Base-by-base conservation (phyloP, 2,888 invertebrate genomes). In the Megaustenia siamemsis region DNA sequence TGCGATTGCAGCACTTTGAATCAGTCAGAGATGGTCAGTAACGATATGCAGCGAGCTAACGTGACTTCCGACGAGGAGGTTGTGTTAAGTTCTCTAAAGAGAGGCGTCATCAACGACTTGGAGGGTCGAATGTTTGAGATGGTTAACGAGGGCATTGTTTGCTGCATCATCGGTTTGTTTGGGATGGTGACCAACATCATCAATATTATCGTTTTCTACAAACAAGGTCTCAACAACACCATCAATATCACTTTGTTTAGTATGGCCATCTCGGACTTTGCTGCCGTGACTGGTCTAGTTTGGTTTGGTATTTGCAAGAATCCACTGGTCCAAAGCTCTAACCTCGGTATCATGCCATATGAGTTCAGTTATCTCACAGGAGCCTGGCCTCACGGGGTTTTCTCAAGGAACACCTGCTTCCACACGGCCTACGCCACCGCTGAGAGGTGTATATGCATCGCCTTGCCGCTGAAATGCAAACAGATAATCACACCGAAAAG, bases 301-400 rank as follows among this genome's bases (percentile, higher is more conserved):
- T 76, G 76, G 76, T 76, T 76, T 49, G 76, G 76, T 56, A 21
- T 76, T 56, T 76, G 76, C 35, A 76, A 76, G 35, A 76, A 76
- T 24, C 76, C 76, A 5, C 24, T 76, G 35, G 53, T 76, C 18
- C 53, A 56, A 18, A 56, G 15, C 28, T 76, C 76, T 10, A 38
- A 76, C 35, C 35, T 76, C 12, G 21, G 56, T 5, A 21, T 76
- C 12, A 56, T 76, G 56, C 53, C 76, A 38, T 1, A 3, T 8
- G 76, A 76, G 21, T 76, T 76, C 15, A 76, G 56, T 38, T 76
- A 76, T 35, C 76, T 76, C 0, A 76, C 76, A 1, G 76, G 76
- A 18, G 76, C 76, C 5, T 76, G 76, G 76, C 35, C 76, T 21
- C 76, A 76, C 21, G 76, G 53, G 18, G 4, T 21, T 28, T 76